Conservation (phyloP, 2,113 vertebrate genomes). For the Psophia crepitans region DNA sequence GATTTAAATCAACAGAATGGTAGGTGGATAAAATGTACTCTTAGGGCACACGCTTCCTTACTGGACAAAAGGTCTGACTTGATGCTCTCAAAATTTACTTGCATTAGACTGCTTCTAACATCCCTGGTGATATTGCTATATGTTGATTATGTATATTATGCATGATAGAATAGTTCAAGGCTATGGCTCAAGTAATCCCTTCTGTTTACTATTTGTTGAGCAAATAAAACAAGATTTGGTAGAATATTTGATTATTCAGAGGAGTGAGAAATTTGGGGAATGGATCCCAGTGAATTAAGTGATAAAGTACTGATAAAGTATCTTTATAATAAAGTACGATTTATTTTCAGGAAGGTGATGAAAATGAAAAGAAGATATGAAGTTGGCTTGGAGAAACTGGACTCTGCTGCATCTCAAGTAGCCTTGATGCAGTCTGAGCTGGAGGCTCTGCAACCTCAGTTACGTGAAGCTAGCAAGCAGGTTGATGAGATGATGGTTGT, state of each 20-base stretch:
- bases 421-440: conserved; percentile 85
- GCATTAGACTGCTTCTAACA: background rate
- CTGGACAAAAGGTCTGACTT: background rate
- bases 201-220: background rate
- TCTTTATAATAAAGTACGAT: background rate
- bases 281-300: background rate
- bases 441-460: conserved; percentile 86
- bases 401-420: conserved; percentile 85
- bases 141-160: background rate
- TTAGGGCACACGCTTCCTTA: background rate
- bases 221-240: background rate
- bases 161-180: background rate
- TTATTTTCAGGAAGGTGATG: conserved; percentile 81
- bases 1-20: background rate
- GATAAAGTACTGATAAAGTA: background rate
- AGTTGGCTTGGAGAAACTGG: conserved; percentile 86
- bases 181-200: background rate
- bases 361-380: conserved; percentile 85
- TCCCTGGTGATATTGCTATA: background rate
- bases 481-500: conserved; percentile 87
- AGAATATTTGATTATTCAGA: background rate
- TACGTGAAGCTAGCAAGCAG: conserved; percentile 82
- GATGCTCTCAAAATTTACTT: background rate
- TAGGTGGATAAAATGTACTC: background rate
- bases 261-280: background rate